Evolutionary conservation across 1,140 invertebrate species (phyloP).

Genomic region (Lepeophtheirus salmonis): DNA sequence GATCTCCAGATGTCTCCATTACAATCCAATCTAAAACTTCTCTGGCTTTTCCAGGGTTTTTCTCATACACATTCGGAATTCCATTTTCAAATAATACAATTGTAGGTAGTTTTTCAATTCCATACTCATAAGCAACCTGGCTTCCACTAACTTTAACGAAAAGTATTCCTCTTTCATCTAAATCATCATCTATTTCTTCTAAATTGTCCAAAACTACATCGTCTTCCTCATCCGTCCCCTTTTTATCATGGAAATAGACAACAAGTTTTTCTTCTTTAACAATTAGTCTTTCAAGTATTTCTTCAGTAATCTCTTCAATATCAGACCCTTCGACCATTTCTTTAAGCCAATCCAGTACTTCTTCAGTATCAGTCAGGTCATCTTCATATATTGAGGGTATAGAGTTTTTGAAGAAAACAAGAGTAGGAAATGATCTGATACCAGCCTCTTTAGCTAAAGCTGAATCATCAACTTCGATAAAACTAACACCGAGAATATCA

Average conservation of each 20-base stretch:
- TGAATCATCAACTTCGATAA: slow-evolving; percentile 62
- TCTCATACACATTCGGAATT: slow-evolving; percentile 74
- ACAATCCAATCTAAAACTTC: slow-evolving; percentile 72
- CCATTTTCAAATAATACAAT: slow-evolving; percentile 78
- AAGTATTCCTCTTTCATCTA: slow-evolving; percentile 70
- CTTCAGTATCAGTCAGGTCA: slow-evolving; percentile 73
- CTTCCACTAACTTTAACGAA: slow-evolving; percentile 65
- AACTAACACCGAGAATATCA: slow-evolving; percentile 78
- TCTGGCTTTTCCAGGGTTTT: slow-evolving; percentile 47
- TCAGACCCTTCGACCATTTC: slow-evolving; percentile 66
- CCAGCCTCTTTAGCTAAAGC: slow-evolving; percentile 49
- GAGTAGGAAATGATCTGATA: slow-evolving; percentile 58
- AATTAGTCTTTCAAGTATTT: slow-evolving; percentile 79
- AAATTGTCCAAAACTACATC: slow-evolving; percentile 66
- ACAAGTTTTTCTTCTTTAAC: slow-evolving; percentile 68
- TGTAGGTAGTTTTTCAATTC: slow-evolving; percentile 68
- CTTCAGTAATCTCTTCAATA: slow-evolving; percentile 81
- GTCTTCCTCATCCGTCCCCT: slow-evolving; percentile 32
- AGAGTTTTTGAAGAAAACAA: slow-evolving; percentile 69
- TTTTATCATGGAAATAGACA: slow-evolving; percentile 57
- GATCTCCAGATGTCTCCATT: slow-evolving; percentile 40
- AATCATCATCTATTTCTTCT: slow-evolving; percentile 78
- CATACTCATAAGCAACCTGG: slow-evolving; percentile 71
- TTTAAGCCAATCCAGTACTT: slow-evolving; percentile 67
- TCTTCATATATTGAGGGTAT: slow-evolving; percentile 33